These are phyloP conservation scores for Ifrita kowaldi DNA, from an alignment of 2,113 vertebrate species.

Conservation along the genomic window DNA sequence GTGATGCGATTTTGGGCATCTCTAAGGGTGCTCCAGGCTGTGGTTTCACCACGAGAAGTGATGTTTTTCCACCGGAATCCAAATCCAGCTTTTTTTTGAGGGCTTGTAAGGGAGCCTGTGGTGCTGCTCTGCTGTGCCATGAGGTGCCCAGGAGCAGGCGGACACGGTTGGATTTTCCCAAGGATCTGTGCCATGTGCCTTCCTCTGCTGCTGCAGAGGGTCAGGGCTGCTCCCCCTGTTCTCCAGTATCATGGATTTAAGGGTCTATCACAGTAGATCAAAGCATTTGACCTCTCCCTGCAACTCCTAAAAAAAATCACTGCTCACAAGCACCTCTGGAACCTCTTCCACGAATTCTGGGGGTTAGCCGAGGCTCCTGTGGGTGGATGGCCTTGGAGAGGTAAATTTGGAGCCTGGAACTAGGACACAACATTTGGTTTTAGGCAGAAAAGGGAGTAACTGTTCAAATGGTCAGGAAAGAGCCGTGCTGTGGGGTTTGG, in stretches of 20 bases:
- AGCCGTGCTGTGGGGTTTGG: fast-evolving
- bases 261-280: fast-evolving
- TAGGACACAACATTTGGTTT: not conserved
- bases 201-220: not conserved
- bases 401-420: not conserved
- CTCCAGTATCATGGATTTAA: not conserved
- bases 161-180: not conserved
- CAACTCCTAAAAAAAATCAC: not conserved
- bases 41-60: not conserved
- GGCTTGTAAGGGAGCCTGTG: not conserved
- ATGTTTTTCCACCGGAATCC: not conserved
- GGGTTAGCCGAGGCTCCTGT: not conserved
- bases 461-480: not conserved
- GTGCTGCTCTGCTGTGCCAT: not conserved
- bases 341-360: not conserved
- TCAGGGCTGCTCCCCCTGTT: not conserved
- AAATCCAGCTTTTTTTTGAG: not conserved
- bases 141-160: not conserved
- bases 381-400: not conserved
- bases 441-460: not conserved
- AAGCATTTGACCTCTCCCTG: not conserved
- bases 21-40: not conserved
- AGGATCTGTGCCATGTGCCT: not conserved
- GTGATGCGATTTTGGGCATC: not conserved
- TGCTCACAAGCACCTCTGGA: not conserved